phyloP scores from a whole-genome alignment of 1,140 invertebrate species.

The Anagrus nilaparvatae region DNA sequence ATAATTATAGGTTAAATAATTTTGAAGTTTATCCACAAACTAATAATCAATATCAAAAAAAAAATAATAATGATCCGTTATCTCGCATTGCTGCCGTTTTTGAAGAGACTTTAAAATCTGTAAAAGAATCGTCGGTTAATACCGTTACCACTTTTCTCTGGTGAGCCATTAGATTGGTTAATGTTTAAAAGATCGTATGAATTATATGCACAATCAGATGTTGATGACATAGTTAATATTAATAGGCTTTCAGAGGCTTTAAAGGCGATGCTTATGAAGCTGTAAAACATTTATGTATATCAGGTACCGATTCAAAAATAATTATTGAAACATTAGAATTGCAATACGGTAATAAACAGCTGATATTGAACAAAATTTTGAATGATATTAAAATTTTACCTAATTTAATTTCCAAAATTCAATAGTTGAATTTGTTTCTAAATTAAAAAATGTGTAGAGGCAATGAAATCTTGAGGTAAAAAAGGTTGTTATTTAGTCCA shows the following conservation, averaged over 20 bases:
- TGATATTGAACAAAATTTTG: neutral
- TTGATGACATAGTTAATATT: neutral
- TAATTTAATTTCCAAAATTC: neutral
- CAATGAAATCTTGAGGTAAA: neutral
- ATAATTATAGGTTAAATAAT: too few species aligned
- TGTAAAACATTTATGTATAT: neutral
- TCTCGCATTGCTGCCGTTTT: too few species aligned
- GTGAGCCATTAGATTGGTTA: neutral
- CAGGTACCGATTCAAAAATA: neutral
- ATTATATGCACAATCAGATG: neutral
- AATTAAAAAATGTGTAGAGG: neutral
- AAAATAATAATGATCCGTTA: too few species aligned
- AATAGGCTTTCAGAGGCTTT: neutral
- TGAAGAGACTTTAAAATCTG: too few species aligned
- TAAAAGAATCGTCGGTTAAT: too few species aligned
- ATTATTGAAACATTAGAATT: neutral
- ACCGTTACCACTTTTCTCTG: neutral
- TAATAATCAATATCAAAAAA: too few species aligned
- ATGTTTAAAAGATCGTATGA: neutral
- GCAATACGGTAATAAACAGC: neutral
- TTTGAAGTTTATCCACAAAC: too few species aligned
- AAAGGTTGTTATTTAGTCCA: neutral
- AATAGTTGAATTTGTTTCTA: neutral
- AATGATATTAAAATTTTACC: neutral
- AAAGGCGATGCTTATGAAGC: conserved; percentile 3